Evolutionary conservation across 92 coral and sea anemone genomes (phyloP).

Genomic region (Epizoanthus stellaris): DNA sequence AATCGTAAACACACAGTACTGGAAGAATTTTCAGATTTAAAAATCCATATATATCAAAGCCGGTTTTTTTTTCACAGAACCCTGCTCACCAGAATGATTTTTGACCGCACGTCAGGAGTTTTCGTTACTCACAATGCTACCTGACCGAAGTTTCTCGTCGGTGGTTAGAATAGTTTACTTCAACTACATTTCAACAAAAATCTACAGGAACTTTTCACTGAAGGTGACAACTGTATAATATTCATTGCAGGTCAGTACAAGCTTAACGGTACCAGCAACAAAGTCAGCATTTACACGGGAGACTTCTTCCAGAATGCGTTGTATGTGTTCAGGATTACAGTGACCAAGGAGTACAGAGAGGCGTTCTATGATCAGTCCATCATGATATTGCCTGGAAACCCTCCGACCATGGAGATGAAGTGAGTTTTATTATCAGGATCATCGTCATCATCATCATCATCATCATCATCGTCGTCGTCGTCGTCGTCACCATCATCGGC

Average conservation of each 20-base stretch:
- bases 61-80: no score
- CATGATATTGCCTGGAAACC: constrained; percentile 76
- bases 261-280: constrained; percentile 53
- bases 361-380: constrained; percentile 73
- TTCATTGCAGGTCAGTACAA: constrained; percentile 25
- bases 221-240: not conserved
- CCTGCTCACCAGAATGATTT: no score
- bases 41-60: no score
- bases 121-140: no score
- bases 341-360: constrained; percentile 65
- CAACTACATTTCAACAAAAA: no score
- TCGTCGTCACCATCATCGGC: no score
- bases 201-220: not conserved
- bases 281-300: constrained; percentile 67
- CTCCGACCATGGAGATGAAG: constrained; percentile 89
- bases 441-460: not conserved
- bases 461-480: not conserved
- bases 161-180: no score
- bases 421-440: constrained; percentile 33
- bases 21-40: no score
- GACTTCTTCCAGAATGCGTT: constrained; percentile 66
- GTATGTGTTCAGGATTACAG: constrained; percentile 73
- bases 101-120: no score
- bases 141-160: no score
- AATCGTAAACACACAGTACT: no score